Evolutionary conservation across 2,888 invertebrate genomes (phyloP).

Genomic region (Orthosia cruda): DNA sequence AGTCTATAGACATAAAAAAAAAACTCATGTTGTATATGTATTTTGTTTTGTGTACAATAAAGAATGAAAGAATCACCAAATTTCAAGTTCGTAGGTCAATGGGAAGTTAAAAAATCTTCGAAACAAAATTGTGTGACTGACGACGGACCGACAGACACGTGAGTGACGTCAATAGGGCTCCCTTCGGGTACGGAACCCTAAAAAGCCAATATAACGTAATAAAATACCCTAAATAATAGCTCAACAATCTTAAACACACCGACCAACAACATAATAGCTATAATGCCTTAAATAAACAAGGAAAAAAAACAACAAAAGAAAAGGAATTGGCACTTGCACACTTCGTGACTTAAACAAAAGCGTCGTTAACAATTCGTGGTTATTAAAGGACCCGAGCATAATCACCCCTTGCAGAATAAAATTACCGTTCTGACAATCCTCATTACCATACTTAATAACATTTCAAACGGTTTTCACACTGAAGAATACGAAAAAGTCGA

Average conservation of each 20-base stretch:
- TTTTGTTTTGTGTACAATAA: no score
- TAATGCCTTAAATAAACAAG: conserved; percentile 34
- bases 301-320: conserved; percentile 45
- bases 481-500: conserved; percentile 54
- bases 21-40: no score
- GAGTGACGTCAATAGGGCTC: no score
- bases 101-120: no score
- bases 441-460: conserved; percentile 73
- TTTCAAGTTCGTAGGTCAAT: no score
- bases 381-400: conserved; percentile 65
- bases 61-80: no score
- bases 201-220: no score
- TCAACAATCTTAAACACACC: conserved; percentile 15
- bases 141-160: no score
- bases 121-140: no score
- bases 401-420: conserved; percentile 75
- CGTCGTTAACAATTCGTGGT: conserved; percentile 65
- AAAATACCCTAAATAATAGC: conserved; percentile 8
- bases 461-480: conserved; percentile 65
- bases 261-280: conserved; percentile 22
- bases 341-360: conserved; percentile 66
- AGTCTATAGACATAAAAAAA: no score
- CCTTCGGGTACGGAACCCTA: no score
- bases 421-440: conserved; percentile 75
- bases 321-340: conserved; percentile 60